phyloP scores from a whole-genome alignment of 2,888 invertebrate species.

The Strigamia maritima region DNA sequence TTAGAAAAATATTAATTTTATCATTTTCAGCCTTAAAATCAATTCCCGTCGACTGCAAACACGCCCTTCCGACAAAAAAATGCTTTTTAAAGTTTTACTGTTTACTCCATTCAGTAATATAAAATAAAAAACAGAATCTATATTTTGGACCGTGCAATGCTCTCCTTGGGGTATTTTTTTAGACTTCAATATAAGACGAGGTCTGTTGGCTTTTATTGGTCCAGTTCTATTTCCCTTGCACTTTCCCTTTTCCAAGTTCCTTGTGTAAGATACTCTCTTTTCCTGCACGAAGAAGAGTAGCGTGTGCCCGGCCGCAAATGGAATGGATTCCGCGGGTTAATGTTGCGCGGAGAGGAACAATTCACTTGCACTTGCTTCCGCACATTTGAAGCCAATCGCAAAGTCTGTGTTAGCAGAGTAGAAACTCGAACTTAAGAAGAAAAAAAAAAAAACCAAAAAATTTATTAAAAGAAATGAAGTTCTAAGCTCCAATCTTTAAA shows the following conservation, averaged over 20 bases:
- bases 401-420: conserved; percentile 20
- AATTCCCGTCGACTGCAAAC: no score
- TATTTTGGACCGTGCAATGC: neutral
- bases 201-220: conserved; percentile 32
- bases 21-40: neutral
- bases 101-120: neutral
- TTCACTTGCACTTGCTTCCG: conserved; percentile 34
- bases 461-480: conserved; percentile 30
- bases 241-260: conserved; percentile 28
- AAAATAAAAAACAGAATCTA: neutral
- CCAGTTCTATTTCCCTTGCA: conserved; percentile 34
- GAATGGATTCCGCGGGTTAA: conserved; percentile 32
- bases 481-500: neutral
- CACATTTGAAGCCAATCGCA: conserved; percentile 34
- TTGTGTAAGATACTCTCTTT: neutral
- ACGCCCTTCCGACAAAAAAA: neutral
- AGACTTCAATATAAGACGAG: conserved; percentile 6
- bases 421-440: neutral
- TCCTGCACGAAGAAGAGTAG: neutral
- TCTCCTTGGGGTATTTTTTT: conserved; percentile 21
- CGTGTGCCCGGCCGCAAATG: conserved; percentile 30
- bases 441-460: neutral
- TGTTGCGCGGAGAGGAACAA: conserved; percentile 34
- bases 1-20: neutral
- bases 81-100: neutral